Evolutionary conservation across 2,888 invertebrate genomes (phyloP).

Genomic region (Auanema sp.): DNA sequence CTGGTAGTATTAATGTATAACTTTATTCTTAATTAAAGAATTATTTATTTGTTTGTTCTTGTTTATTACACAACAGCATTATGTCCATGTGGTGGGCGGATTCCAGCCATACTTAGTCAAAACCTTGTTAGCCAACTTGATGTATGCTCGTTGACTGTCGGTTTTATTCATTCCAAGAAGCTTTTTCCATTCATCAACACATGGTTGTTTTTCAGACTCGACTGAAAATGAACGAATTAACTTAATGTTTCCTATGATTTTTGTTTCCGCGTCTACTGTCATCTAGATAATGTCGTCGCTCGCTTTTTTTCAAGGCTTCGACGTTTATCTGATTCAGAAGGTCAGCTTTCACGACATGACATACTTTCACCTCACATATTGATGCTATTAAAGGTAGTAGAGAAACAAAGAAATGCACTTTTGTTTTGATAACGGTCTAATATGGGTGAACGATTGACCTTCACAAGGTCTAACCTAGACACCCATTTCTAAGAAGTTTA

Average conservation of each 20-base stretch:
- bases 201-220: slow-evolving; percentile 37
- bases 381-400: no score
- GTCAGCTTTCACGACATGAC: no score
- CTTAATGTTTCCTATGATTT: not conserved
- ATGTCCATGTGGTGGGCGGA: slow-evolving; percentile 46
- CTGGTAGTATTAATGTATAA: not conserved
- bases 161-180: slow-evolving; percentile 34
- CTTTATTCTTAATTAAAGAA: not conserved
- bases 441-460: no score
- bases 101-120: slow-evolving; percentile 57
- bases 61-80: not conserved
- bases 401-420: no score
- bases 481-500: no score
- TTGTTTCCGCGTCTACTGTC: not conserved
- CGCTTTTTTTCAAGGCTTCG: no score
- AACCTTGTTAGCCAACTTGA: slow-evolving; percentile 44
- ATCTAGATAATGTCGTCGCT: not conserved
- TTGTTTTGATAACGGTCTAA: no score
- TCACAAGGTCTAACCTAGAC: no score
- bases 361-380: no score
- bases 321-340: no score
- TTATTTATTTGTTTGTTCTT: not conserved
- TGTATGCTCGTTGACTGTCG: slow-evolving; percentile 48
- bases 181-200: slow-evolving; percentile 40
- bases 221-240: slow-evolving; percentile 27